These are phyloP conservation scores for Carabus problematicus DNA, from an alignment of 2,888 invertebrate species.

Conservation along the genomic window DNA sequence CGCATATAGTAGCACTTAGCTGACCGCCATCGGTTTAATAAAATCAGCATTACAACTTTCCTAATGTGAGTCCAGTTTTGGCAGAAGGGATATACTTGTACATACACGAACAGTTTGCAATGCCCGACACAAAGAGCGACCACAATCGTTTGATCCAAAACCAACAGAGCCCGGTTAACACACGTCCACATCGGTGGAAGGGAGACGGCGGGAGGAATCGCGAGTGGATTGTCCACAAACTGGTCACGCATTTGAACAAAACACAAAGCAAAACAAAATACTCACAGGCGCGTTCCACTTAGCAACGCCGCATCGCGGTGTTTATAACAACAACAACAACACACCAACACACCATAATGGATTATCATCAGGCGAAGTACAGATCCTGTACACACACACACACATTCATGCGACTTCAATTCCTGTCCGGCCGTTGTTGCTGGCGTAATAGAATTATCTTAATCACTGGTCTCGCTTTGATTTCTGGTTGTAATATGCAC, in stretches of 20 bases:
- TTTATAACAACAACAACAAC: slow-evolving; percentile 46
- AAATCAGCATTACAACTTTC: background rate
- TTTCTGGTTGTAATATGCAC: slow-evolving; percentile 57
- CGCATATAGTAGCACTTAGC: background rate
- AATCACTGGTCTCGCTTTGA: slow-evolving; percentile 55
- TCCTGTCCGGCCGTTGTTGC: slow-evolving; percentile 4
- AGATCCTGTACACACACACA: background rate
- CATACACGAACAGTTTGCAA: slow-evolving; percentile 14
- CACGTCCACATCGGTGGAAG: background rate
- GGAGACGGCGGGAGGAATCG: background rate
- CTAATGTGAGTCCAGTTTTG: slow-evolving; percentile 1
- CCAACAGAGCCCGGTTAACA: background rate
- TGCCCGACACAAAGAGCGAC: slow-evolving; percentile 25
- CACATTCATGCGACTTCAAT: background rate
- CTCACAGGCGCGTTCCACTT: slow-evolving; percentile 4
- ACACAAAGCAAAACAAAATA: slow-evolving; percentile 27
- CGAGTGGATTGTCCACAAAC: slow-evolving; percentile 28
- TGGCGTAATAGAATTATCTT: slow-evolving; percentile 55
- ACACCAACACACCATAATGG: slow-evolving; percentile 47
- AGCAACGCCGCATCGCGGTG: slow-evolving; percentile 35
- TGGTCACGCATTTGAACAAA: slow-evolving; percentile 37
- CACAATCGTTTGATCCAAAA: slow-evolving; percentile 25
- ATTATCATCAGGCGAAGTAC: slow-evolving; percentile 1
- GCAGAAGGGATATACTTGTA: slow-evolving; percentile 3
- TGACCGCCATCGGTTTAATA: background rate